Base-by-base conservation (phyloP, 2,888 invertebrate species). In the Nomada flava region DNA sequence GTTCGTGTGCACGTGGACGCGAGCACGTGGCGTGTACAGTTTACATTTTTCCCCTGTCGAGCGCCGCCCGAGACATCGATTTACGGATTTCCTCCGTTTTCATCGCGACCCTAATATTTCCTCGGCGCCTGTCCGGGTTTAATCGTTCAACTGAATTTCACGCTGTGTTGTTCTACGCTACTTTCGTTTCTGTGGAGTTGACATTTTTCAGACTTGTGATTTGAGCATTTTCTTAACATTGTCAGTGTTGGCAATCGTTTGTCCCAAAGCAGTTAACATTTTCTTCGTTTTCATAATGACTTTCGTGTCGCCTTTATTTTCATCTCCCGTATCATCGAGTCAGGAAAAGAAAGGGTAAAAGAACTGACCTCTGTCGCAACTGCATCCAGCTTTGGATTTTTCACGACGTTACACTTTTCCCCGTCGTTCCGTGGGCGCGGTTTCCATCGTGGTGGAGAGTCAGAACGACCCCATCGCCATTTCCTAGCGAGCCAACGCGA, bases 1-100 rank as follows among this genome's bases (percentile, higher is more conserved):
- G 75, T 68, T 75, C 69, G 55, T 29, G 65, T 36, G 36, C 79
- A 74, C 74, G 81, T 79, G 74, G 57, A 11, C 68, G 53, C 15
- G 13, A 20, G 68, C 76, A 81, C 81, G 82, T 82, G 82, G 59
- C 9, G 9, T 50, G 5, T 9, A 15, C 50, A 11, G 3, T 50
- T 23, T 42, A 13, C 52, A 36, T 77, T 77, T 70, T 80, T 50
- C 52, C 9, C 11, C 5, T n/a, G 53, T 52, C 26, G 13, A 29
- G 7, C 13, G 26, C 4, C 47, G 59, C 26, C n/a, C 59, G 44
- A 57, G 20, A 11, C 7, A 7, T 36, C 36, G 36, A 36, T 36
- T 36, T 9, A 7, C 36, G 36, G 36, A 36, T 36, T 36, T 36
- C 36, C 36, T 36, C 7, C 36, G 36, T 36, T 1, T 59, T 18